These are phyloP conservation scores for Etheostoma nigrum DNA, from an alignment of 2,797 vertebrate species.

Conservation along the genomic window DNA sequence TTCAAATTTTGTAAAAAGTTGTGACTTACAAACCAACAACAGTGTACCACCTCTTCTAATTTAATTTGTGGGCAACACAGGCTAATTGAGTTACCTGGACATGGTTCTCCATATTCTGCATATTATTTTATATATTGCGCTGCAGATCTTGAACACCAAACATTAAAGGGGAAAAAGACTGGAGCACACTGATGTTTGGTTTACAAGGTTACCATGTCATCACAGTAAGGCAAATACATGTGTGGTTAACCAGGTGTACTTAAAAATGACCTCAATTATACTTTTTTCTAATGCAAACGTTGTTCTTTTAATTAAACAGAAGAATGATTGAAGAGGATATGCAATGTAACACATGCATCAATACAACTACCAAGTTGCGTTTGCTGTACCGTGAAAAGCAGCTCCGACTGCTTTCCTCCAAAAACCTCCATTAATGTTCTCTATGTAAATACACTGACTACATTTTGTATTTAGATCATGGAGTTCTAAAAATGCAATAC, in stretches of 20 bases:
- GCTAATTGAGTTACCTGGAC: background rate
- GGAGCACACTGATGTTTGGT: background rate
- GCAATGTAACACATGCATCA: background rate
- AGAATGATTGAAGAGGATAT: background rate
- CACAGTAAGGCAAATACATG: background rate
- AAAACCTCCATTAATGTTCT: slow-evolving; percentile 28
- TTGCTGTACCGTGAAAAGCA: background rate
- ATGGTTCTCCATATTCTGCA: background rate
- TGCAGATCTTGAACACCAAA: background rate
- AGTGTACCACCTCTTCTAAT: background rate
- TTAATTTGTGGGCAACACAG: background rate
- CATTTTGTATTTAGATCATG: slow-evolving; percentile 52
- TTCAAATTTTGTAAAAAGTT: too few relatives aligned
- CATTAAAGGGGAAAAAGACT: background rate
- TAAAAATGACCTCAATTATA: background rate
- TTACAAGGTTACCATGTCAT: background rate
- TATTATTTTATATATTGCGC: background rate
- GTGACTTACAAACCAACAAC: too few relatives aligned
- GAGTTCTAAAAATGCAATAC: slow-evolving; percentile 53
- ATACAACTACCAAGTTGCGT: background rate
- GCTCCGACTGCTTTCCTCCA: slow-evolving; percentile 16
- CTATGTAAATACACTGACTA: slow-evolving; percentile 29
- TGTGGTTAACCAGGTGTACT: background rate
- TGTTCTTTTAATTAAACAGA: background rate
- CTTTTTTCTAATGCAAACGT: background rate